These are phyloP conservation scores for Argopecten irradians DNA, from an alignment of 1,140 invertebrate genomes.

Conservation along the genomic window DNA sequence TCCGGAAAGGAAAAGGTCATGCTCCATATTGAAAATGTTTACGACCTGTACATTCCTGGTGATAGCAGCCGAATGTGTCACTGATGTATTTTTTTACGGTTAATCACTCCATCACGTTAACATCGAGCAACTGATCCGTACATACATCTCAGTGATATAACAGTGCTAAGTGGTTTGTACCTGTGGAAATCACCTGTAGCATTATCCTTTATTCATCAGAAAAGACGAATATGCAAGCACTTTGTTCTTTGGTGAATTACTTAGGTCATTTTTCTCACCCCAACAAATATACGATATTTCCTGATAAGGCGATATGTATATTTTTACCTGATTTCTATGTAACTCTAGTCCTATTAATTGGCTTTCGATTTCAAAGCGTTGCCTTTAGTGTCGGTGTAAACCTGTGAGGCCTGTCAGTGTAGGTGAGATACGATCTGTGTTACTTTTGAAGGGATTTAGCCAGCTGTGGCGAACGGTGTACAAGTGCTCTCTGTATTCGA, in stretches of 20 bases:
- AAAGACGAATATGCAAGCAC: background rate
- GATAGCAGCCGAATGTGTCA: background rate
- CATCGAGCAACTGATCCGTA: background rate
- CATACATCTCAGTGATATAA: background rate
- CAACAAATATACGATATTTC: conserved; percentile 1
- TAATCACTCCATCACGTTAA: background rate
- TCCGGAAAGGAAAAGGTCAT: too few relatives aligned
- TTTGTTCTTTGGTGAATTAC: background rate
- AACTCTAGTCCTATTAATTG: background rate
- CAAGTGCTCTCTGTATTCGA: background rate
- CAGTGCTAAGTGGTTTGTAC: background rate
- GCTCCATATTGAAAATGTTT: too few relatives aligned
- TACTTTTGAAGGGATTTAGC: conserved; percentile 7
- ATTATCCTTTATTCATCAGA: background rate
- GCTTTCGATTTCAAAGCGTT: background rate
- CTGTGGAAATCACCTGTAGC: background rate
- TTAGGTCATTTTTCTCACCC: conserved; percentile 10
- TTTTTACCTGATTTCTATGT: conserved; percentile 15
- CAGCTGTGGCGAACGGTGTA: background rate
- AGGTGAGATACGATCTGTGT: background rate
- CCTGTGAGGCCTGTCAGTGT: background rate
- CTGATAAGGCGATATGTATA: background rate
- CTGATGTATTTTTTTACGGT: conserved; percentile 16
- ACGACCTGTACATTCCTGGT: too few relatives aligned
- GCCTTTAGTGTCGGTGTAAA: background rate